Evolutionary conservation across 2,888 invertebrate species (phyloP).

Genomic region (Phyto melanocephala): DNA sequence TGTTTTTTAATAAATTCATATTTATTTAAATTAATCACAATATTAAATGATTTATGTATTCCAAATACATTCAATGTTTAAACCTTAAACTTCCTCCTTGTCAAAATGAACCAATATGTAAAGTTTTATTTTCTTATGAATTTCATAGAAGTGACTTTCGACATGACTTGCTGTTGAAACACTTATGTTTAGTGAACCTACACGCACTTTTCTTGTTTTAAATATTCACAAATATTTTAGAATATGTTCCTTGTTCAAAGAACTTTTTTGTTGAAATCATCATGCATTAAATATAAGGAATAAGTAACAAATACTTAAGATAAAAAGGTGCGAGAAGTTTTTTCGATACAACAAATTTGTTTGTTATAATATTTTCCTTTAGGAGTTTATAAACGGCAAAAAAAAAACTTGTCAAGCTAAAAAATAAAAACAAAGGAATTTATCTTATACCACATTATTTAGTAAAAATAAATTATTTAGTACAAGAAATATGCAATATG

Average conservation of each 20-base stretch:
- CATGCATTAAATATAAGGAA: not conserved
- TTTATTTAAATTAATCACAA: slow-evolving; percentile 9
- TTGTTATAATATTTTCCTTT: not conserved
- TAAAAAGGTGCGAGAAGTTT: slow-evolving; percentile 27
- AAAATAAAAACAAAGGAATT: no score
- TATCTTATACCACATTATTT: no score
- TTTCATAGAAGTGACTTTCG: slow-evolving; percentile 5
- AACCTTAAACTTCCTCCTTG: slow-evolving; percentile 42
- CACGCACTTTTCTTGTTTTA: not conserved
- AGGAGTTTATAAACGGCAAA: not conserved
- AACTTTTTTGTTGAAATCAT: not conserved
- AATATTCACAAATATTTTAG: slow-evolving; percentile 7
- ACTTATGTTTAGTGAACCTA: not conserved
- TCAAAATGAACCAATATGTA: not conserved
- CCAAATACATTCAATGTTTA: not conserved
- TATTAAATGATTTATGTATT: slow-evolving; percentile 25
- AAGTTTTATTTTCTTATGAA: not conserved
- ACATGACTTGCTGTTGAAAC: slow-evolving; percentile 20
- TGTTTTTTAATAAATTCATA: not conserved
- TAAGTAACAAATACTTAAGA: not conserved
- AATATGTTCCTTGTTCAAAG: not conserved
- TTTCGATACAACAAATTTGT: slow-evolving; percentile 19
- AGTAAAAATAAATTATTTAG: no score
- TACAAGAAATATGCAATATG: no score
- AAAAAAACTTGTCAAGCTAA: not conserved